Conservation (phyloP, 2,888 invertebrate species). For the Papilio elwesi region DNA sequence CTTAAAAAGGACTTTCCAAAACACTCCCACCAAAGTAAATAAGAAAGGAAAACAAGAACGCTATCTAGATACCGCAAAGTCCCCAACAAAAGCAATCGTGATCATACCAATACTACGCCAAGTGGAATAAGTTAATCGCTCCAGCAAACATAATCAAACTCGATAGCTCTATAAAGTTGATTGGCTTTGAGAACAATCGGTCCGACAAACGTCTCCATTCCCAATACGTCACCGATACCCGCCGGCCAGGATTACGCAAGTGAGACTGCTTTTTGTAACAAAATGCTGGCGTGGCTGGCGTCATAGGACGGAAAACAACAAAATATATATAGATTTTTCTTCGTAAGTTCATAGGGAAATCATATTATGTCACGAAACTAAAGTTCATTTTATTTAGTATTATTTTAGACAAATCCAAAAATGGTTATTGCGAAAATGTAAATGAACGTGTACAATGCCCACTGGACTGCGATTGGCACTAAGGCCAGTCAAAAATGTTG, state of each 20-base stretch:
- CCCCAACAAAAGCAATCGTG: not conserved
- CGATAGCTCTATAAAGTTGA: slow-evolving; percentile 34
- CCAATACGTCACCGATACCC: slow-evolving; percentile 30
- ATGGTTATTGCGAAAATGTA: not conserved
- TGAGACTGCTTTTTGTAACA: not conserved
- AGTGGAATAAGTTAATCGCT: slow-evolving; percentile 18
- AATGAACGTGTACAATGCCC: not conserved
- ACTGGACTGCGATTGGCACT: not conserved
- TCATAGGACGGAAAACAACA: slow-evolving; percentile 2
- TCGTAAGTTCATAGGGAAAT: not conserved
- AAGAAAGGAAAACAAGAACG: not conserved
- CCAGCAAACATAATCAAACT: slow-evolving; percentile 32
- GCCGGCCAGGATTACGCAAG: slow-evolving; percentile 12
- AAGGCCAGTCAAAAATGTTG: not conserved
- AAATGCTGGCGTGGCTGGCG: not conserved
- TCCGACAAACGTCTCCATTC: slow-evolving; percentile 23
- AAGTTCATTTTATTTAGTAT: not conserved
- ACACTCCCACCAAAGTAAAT: not conserved
- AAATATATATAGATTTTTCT: not conserved
- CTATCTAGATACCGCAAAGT: not conserved
- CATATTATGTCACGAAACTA: not conserved
- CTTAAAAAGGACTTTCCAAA: not conserved
- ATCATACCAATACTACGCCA: not conserved
- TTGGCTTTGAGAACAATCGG: slow-evolving; percentile 36
- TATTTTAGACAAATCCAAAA: not conserved